phyloP scores from a whole-genome alignment of 2,113 vertebrate genomes.

The Toxostoma redivivum region DNA sequence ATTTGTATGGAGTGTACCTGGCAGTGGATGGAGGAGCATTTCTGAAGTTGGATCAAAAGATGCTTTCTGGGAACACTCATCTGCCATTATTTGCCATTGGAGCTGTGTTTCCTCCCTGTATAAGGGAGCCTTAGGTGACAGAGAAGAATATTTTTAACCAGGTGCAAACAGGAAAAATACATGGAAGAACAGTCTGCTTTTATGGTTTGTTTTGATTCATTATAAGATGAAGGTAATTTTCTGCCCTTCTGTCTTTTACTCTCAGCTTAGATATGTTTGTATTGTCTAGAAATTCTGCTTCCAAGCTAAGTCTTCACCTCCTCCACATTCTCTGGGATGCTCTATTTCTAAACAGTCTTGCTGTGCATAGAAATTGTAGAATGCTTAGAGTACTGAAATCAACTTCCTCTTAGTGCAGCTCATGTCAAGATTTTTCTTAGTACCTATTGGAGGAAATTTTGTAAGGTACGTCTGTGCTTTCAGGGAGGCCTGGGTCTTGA shows the following conservation, averaged over 20 bases:
- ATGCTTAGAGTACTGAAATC: not conserved
- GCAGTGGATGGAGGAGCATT: not conserved
- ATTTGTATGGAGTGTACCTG: not conserved
- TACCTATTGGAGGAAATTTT: not conserved
- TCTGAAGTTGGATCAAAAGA: not conserved
- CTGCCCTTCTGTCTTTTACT: not conserved
- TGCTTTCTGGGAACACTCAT: not conserved
- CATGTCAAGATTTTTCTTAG: not conserved
- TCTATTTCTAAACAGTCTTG: not conserved
- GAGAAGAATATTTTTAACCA: not conserved
- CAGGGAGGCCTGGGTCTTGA: not conserved
- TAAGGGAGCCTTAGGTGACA: not conserved
- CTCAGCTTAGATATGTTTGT: not conserved
- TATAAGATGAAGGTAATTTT: not conserved
- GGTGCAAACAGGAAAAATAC: not conserved
- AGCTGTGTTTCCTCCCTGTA: not conserved
- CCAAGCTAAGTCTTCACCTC: not conserved
- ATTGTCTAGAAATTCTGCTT: not conserved
- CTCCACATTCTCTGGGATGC: not conserved
- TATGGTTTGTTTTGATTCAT: not conserved
- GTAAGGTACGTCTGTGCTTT: accelerated
- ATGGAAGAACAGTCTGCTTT: not conserved
- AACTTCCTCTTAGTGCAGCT: not conserved
- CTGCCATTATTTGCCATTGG: not conserved
- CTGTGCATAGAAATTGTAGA: not conserved